These are phyloP conservation scores for Copsychus sechellarum DNA, from an alignment of 2,113 vertebrate species.

Conservation along the genomic window DNA sequence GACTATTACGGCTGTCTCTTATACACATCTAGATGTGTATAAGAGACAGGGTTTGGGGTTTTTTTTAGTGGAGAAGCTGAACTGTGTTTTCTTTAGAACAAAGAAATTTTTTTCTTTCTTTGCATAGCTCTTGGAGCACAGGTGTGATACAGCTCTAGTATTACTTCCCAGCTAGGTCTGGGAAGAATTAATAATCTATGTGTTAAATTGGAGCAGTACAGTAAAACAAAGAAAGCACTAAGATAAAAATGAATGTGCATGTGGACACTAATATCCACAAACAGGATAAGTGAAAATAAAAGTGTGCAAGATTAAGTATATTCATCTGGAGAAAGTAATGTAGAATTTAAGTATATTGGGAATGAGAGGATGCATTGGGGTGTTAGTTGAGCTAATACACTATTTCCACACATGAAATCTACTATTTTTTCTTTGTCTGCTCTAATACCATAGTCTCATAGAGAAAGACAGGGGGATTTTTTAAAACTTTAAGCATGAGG, in stretches of 20 bases:
- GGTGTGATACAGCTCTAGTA: neutral
- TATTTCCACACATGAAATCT: neutral
- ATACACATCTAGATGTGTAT: too few species aligned
- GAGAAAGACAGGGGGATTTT: accelerated
- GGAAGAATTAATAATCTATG: neutral
- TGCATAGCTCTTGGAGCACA: neutral
- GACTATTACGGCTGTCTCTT: too few species aligned
- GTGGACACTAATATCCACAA: neutral
- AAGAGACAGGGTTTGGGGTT: too few species aligned
- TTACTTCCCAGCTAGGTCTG: neutral
- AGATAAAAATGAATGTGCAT: neutral
- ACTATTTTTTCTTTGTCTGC: neutral
- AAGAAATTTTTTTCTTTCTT: neutral
- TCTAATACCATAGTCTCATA: neutral
- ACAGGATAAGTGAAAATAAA: neutral
- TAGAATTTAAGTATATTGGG: neutral
- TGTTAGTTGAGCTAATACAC: neutral
- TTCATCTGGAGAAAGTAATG: neutral
- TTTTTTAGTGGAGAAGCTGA: neutral
- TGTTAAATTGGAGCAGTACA: neutral
- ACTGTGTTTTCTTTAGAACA: neutral
- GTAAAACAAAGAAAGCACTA: neutral
- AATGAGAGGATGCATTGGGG: accelerated
- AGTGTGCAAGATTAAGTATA: neutral
- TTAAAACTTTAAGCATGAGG: neutral